Evolutionary conservation across 2,113 vertebrate genomes (phyloP), one percentile per base, ranked within the genome.

Genomic region (Desmodus rotundus): DNA sequence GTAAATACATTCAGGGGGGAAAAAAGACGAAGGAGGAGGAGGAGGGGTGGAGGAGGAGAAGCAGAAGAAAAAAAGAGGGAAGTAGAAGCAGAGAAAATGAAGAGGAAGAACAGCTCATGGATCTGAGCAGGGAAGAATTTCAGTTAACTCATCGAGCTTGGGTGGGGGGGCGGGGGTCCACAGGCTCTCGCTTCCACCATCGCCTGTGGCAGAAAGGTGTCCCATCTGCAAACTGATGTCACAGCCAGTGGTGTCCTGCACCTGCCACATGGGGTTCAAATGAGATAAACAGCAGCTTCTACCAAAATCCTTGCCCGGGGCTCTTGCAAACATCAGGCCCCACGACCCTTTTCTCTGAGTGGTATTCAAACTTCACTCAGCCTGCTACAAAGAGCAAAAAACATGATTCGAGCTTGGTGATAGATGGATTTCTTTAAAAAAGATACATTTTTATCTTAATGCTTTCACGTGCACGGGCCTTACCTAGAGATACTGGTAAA

Each of bases 111-210:
- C 31, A 97, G 84, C 91, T 96, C 72, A 88, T 38, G 77, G 68
- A 45, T 87, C 90, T 65, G 61, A 96, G 77, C 97, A 97, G 97
- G 65, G 13, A 96, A 93, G 86, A 94, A 96, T 96, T 97, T 88
- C 91, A 12, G 50, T 95, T 94, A 97, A 97, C 96, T 97, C 97
- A 98, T 91, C 89, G 92, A 96, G 89, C 89, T 96, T 94, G 10
- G 87, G 43, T 93, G 98, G 9, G 86, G 45, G 94, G 98, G 43
- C 5, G 95, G 54, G 0, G 19, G 7, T 88, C 68, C 93, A 76
- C 90, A 74, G 41, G 50, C 92, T 36, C 83, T 67, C 83, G 78
- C 97, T 94, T 95, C 94, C 84, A 56, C 83, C 85, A 96, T 96
- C 95, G 78, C 94, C n/a, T 97, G 87, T 31, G 81, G 76, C 82